phyloP scores from a whole-genome alignment of 2,113 vertebrate genomes.

The Haemorhous mexicanus region DNA sequence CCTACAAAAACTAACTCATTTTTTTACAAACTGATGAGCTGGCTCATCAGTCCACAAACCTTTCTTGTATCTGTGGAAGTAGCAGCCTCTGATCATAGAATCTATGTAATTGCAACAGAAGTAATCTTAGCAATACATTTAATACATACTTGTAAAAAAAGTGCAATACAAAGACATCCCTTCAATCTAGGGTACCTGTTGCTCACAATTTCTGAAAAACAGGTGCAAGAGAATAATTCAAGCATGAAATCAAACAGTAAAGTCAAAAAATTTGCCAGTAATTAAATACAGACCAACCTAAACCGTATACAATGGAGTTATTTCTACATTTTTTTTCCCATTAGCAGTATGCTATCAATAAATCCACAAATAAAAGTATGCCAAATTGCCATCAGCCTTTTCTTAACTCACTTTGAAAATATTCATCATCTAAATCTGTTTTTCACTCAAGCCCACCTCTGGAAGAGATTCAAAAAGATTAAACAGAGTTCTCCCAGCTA shows the following conservation, averaged over 20 bases:
- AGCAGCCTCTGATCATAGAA: background rate
- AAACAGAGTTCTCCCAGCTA: background rate
- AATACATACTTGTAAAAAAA: background rate
- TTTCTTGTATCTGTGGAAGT: background rate
- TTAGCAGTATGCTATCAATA: background rate
- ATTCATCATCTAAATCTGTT: background rate
- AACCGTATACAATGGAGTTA: background rate
- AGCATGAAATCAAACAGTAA: background rate
- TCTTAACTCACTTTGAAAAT: background rate
- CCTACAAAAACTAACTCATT: background rate
- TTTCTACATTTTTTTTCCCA: background rate
- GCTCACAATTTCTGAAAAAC: background rate
- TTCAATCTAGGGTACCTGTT: background rate
- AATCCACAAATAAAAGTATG: background rate
- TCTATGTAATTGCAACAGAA: fast-evolving
- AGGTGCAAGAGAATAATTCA: background rate
- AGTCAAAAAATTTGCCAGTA: background rate
- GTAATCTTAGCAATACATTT: background rate
- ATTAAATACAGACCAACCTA: background rate
- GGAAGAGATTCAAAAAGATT: conserved; percentile 11
- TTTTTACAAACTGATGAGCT: background rate
- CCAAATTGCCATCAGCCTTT: background rate
- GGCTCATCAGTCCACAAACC: background rate
- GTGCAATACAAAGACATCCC: background rate
- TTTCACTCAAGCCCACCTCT: background rate